Evolutionary conservation across 2,797 vertebrate genomes (phyloP).

Genomic region (Scyliorhinus canicula): DNA sequence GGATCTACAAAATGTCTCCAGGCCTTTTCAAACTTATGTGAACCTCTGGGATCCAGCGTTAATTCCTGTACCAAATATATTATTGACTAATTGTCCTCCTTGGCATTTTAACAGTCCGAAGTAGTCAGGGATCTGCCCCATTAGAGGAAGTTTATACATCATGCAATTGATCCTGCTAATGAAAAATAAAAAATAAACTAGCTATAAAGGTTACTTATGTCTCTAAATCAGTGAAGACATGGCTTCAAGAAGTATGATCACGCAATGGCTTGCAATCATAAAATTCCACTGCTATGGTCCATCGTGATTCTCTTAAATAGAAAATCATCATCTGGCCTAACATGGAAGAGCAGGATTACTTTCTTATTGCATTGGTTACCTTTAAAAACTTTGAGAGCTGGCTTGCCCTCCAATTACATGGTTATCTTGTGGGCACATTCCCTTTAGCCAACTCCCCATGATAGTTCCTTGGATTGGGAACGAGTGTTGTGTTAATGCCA

Average conservation of each 20-base stretch:
- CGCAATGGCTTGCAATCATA: neutral
- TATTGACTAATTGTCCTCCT: neutral
- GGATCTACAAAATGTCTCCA: neutral
- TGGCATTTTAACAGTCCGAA: neutral
- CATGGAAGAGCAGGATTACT: neutral
- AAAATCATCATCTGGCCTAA: neutral
- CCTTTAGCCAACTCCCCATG: neutral
- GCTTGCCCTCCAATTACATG: neutral
- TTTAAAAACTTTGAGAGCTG: neutral
- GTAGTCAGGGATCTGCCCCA: neutral
- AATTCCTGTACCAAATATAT: neutral
- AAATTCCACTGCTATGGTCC: neutral
- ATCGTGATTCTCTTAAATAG: neutral
- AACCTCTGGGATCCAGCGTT: neutral
- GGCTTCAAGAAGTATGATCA: neutral
- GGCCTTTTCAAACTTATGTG: neutral
- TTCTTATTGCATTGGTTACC: neutral
- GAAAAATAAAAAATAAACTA: neutral
- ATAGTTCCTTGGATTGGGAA: neutral
- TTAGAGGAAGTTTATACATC: neutral
- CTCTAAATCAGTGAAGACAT: neutral
- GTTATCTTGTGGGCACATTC: neutral
- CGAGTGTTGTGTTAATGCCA: neutral
- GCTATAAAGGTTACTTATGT: neutral
- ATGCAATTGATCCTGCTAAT: neutral